These are phyloP conservation scores for Neomonachus schauinslandi DNA, from an alignment of 2,113 vertebrate species.

Conservation along the genomic window DNA sequence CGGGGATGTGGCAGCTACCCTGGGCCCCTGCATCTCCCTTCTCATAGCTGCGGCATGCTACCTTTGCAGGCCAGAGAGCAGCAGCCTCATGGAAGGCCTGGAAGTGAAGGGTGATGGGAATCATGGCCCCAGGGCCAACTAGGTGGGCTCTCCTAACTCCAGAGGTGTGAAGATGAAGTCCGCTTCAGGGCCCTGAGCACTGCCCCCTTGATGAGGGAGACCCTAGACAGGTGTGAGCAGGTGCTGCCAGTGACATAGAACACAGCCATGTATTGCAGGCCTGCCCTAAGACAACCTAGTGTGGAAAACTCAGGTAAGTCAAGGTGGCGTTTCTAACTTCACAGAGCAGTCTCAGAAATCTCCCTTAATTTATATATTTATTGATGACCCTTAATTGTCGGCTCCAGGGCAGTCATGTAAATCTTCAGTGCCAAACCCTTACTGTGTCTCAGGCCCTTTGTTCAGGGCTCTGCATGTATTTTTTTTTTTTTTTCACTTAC, in stretches of 20 bases:
- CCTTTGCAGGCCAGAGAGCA: background rate
- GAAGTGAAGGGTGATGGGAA: background rate
- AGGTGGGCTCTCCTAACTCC: background rate
- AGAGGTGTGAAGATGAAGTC: background rate
- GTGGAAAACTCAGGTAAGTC: background rate
- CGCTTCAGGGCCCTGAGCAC: background rate
- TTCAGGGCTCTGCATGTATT: background rate
- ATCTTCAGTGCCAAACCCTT: background rate
- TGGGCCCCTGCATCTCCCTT: background rate
- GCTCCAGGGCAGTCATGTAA: background rate
- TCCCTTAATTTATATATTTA: background rate
- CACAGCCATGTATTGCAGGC: background rate
- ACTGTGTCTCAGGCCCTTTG: background rate
- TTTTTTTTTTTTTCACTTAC: background rate
- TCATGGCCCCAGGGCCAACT: background rate
- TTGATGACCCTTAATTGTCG: background rate
- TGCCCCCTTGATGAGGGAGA: background rate
- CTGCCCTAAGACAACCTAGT: background rate
- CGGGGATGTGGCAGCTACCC: background rate
- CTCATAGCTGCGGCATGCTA: background rate
- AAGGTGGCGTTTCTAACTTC: background rate
- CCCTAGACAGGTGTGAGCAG: background rate
- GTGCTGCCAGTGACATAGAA: background rate
- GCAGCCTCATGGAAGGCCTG: background rate
- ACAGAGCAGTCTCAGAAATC: background rate